phyloP scores from a whole-genome alignment of 2,797 vertebrate genomes.

The Microhierax caerulescens region DNA sequence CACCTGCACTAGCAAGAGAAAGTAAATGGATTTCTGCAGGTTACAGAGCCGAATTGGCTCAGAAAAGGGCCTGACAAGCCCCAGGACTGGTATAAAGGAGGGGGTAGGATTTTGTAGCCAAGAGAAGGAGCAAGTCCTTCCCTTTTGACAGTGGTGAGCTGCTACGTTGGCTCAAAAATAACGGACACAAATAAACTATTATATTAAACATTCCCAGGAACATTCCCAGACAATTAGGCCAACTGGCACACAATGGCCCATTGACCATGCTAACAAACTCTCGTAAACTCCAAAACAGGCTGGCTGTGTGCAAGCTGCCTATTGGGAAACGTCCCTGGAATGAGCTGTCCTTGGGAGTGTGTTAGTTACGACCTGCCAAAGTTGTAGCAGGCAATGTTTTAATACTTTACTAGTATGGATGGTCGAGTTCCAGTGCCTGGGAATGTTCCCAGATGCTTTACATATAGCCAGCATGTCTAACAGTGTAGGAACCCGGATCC shows the following conservation, averaged over 20 bases:
- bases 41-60: neutral
- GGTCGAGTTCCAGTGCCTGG: neutral
- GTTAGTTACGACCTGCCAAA: slow-evolving; percentile 22
- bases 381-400: slow-evolving; percentile 8
- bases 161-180: neutral
- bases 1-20: neutral
- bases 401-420: slow-evolving; percentile 4
- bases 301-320: neutral
- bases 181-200: neutral
- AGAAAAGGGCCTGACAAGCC: neutral
- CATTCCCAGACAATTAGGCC: slow-evolving; percentile 33
- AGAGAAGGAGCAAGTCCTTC: neutral
- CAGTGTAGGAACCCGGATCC: neutral
- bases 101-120: neutral
- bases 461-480: neutral
- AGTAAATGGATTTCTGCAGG: neutral
- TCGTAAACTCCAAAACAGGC: neutral
- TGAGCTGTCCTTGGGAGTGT: neutral
- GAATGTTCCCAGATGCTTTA: slow-evolving; percentile 27
- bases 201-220: slow-evolving; percentile 38
- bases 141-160: neutral
- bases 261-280: slow-evolving; percentile 15
- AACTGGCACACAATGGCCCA: slow-evolving; percentile 21
- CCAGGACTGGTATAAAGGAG: neutral
- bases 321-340: neutral